Evolutionary conservation across 2,888 invertebrate genomes (phyloP), one percentile per base, ranked within the genome.

Genomic region (Chrysolina oricalcia): DNA sequence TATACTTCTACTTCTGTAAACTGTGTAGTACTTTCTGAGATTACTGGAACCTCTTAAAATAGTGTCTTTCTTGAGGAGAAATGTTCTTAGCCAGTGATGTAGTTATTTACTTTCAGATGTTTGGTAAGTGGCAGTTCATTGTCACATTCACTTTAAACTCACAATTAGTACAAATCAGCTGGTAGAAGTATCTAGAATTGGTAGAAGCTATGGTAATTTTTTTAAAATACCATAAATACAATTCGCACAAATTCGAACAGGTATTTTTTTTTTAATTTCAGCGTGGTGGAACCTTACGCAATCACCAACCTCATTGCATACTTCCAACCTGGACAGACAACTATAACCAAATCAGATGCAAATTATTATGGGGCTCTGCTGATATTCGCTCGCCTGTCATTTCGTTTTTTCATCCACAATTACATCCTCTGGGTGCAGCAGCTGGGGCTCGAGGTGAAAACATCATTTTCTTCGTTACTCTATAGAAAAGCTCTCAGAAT

Each of bases 401-500:
- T 95, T 83, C 92, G 95, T 40, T 90, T 96, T 8, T 86, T 85
- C 72, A 81, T 81, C 21, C 85, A 98, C 89, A 96, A 96, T 0
- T 97, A 95, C 86, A 96, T 97, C 93, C 79, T 81, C 53, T 69
- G 74, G 67, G 93, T 96, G 91, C 93, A 93, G 21, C 93, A 95
- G 41, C 89, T 94, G 68, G 93, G 95, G 82, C 92, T 95, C 88
- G 95, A 59, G 10, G 35, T 59, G 9, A 59, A 59, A 59, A 59
- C 59, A 6, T 59, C 59, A 27, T 35, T 59, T 56, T 79, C 81
- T 65, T 81, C 81, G 1, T 59, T 82, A n/a, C 76, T 82, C 10
- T 82, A 82, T 50, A 77, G 73, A 19, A 64, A 71, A 62, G 27
- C 85, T 0, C 74, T 87, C 35, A 86, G 84, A 74, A 73, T 87